Evolutionary conservation across 2,113 vertebrate species (phyloP), one percentile per base, ranked within the genome.

Genomic region (Saguinus imperator): DNA sequence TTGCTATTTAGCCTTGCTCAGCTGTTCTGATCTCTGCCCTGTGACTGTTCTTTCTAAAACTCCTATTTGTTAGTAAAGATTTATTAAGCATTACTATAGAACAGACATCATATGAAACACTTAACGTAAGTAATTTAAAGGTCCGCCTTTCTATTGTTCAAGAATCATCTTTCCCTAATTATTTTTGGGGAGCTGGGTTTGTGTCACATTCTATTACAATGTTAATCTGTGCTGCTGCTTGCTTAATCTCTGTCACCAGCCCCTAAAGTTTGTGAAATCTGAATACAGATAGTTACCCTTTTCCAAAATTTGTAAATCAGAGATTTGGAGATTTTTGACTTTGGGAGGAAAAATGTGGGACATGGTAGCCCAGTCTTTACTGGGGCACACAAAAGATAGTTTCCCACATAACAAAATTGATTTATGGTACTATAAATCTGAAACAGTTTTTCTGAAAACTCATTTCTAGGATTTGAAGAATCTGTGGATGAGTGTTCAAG

Each of bases 301-400:
- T 84, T 58, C 43, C 66, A 52, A 94, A 95, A 79, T 82, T 45
- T 77, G 14, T 82, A 93, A 95, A 70, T 64, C 32, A 82, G 13
- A 89, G 73, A 58, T 90, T 37, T 87, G 32, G 6, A 82, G 20
- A 29, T 32, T 72, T 87, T 43, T 6, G 2, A 48, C 9, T 89
- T 77, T 73, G 29, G 12, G 21, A 40, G 20, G 3, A 9, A 57
- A 75, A 61, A 76, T 25, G 0, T 90, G 50, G 68, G 23, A 66
- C 89, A 52, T 73, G 45, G 5, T 73, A 66, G 40, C 23, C 45
- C 37, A 1, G 17, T 94, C 40, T 48, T 87, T 91, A 25, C 3
- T 27, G 79, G 72, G 79, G 27, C 35, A 52, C 52, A 80, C 58
- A 52, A 84, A 87, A 82, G 45, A 61, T 64, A 76, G 87, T 84